Conservation (phyloP, 2,113 vertebrate genomes). For the Triplophysa dalaica region DNA sequence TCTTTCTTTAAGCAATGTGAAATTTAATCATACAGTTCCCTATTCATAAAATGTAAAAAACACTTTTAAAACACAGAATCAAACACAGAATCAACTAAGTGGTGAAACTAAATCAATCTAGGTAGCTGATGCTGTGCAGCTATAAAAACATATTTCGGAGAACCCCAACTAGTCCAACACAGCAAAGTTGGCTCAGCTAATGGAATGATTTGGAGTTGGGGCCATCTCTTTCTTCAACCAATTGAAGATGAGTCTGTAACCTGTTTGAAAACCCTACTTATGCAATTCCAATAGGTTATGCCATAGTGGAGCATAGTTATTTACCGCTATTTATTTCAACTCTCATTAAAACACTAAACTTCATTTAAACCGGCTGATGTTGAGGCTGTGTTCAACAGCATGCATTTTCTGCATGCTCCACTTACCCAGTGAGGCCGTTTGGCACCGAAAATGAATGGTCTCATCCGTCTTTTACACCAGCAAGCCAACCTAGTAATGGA, state of each 20-base stretch:
- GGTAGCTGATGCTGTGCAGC: too few relatives aligned
- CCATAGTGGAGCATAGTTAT: neutral
- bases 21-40: conserved; percentile 43
- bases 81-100: neutral
- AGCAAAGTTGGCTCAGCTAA: too few relatives aligned
- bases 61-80: conserved; percentile 12
- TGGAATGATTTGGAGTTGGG: too few relatives aligned
- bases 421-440: conserved; percentile 46
- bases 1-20: conserved; percentile 38
- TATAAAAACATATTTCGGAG: too few relatives aligned
- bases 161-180: too few relatives aligned
- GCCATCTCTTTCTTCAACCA: too few relatives aligned
- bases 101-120: too few relatives aligned
- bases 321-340: neutral
- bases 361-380: conserved; percentile 49
- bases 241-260: too few relatives aligned
- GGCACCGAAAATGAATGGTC: conserved; percentile 63
- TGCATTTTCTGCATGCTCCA: conserved; percentile 40
- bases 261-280: too few relatives aligned
- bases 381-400: conserved; percentile 46
- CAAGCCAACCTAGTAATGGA: conserved; percentile 64
- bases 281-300: neutral
- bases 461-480: conserved; percentile 70
- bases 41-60: conserved; percentile 13
- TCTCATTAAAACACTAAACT: conserved; percentile 28